phyloP scores from a whole-genome alignment of 2,113 vertebrate species.

The Clinocottus analis region DNA sequence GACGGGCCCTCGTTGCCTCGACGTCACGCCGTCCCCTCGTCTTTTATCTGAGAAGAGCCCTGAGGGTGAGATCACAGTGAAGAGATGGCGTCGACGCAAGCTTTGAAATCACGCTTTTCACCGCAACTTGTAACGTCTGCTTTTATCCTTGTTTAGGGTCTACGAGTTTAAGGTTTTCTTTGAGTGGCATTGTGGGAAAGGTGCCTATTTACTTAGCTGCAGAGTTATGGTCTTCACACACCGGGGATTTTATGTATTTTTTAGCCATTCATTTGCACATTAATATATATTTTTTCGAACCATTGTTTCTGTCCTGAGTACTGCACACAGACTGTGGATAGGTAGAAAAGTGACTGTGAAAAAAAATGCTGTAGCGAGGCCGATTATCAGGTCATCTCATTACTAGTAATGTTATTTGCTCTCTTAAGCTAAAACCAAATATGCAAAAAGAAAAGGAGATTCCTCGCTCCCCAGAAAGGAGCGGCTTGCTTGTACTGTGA shows the following conservation, averaged over 20 bases:
- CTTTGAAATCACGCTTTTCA: neutral
- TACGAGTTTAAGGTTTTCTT: neutral
- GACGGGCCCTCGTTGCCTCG: constrained; percentile 12
- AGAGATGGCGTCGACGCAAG: constrained; percentile 43
- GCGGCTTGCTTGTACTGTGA: constrained; percentile 24
- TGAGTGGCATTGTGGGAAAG: neutral
- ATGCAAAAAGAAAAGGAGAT: neutral
- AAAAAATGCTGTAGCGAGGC: too few relatives aligned
- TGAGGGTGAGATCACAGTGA: constrained; percentile 31
- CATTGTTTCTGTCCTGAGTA: too few relatives aligned
- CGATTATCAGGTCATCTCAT: too few relatives aligned
- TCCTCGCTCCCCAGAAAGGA: neutral
- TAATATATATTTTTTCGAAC: too few relatives aligned
- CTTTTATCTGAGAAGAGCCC: constrained; percentile 37
- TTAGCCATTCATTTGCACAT: too few relatives aligned
- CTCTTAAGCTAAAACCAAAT: neutral
- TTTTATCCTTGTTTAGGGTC: neutral
- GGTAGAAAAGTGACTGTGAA: too few relatives aligned
- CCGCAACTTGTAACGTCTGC: constrained; percentile 7
- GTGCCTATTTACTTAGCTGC: neutral
- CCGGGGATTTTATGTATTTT: too few relatives aligned
- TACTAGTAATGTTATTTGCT: too few relatives aligned
- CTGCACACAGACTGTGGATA: too few relatives aligned
- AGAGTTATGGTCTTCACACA: neutral
- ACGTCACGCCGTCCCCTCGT: constrained; percentile 20